Base-by-base conservation (phyloP, 2,888 invertebrate species). In the Volucella zonaria region DNA sequence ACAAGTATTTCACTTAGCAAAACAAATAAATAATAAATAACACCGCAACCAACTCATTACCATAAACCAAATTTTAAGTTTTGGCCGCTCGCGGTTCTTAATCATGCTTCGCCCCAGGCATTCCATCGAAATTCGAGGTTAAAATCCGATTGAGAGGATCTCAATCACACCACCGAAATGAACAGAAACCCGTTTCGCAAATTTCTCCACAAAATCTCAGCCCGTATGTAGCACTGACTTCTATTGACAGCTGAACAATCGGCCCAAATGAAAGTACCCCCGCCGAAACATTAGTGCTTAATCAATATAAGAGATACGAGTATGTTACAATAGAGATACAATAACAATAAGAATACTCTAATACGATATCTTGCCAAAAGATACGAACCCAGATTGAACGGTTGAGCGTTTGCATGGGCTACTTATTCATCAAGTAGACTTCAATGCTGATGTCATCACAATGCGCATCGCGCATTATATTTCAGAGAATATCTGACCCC, bases 401-500 rank as follows among this genome's bases (percentile, higher is more conserved):
- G n/a, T 31, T 56, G 40, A n/a, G 15, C 31, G 47, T 31, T 8
- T 45, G 14, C 51, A 14, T 52, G 49, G 47, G 64, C 10, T 51
- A 67, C 74, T 79, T 73, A 70, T 49, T 82, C 73, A 82, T 62
- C 40, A 59, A 68, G 68, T 78, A 59, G 47, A 66, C 68, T 74
- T 58, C 40, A 59, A 43, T 52, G 56, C 67, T 83, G 79, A 83
- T 80, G 71, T 83, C 83, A 83, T 83, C 66, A 40, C 12, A 73
- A 31, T 58, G 62, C 47, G 66, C 64, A 51, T 71, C 45, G 68
- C 54, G 61, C 62, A 12, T 82, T 73, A 67, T 62, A 38, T 61
- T 82, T 18, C 42, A 67, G 11, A 12, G 56, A 62, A 66, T 58
- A 64, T 62, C 43, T 62, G 59, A 71, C 61, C 67, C 71, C 73